Conservation (phyloP, 2,888 invertebrate species). For the Drosophila infuscata region DNA sequence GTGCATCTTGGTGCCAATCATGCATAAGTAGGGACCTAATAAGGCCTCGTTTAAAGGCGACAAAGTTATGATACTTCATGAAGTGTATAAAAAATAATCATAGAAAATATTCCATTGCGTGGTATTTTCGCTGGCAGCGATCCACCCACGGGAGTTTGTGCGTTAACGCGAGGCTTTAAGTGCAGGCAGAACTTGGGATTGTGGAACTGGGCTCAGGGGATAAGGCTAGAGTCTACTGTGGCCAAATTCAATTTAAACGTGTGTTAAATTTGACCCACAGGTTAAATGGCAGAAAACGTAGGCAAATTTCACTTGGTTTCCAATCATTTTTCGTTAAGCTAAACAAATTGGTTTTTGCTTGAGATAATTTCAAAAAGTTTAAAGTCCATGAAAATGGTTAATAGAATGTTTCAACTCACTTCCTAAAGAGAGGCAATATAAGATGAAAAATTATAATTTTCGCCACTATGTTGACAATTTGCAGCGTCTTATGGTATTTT, state of each 20-base stretch:
- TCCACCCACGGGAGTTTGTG: slow-evolving; percentile 13
- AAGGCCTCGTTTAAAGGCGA: neutral
- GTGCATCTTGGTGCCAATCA: neutral
- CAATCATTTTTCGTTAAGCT: neutral
- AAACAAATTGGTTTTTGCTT: neutral
- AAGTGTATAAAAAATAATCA: slow-evolving; percentile 28
- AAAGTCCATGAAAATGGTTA: neutral
- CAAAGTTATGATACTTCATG: neutral
- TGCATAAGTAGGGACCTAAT: neutral
- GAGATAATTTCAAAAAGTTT: slow-evolving; percentile 12
- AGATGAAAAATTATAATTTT: neutral
- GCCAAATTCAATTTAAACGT: slow-evolving; percentile 66
- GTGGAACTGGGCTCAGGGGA: neutral
- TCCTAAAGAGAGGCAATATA: neutral
- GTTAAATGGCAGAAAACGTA: slow-evolving; percentile 14
- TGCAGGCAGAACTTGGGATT: slow-evolving; percentile 24
- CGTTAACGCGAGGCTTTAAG: slow-evolving; percentile 46
- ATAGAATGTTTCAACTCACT: neutral
- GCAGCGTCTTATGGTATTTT: neutral
- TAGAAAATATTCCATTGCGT: slow-evolving; percentile 19
- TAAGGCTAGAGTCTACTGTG: slow-evolving; percentile 41
- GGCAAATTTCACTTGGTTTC: slow-evolving; percentile 9
- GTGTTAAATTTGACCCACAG: slow-evolving; percentile 40
- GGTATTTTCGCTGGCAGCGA: slow-evolving; percentile 22
- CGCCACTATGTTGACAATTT: neutral